Evolutionary conservation across 2,797 vertebrate genomes (phyloP).

Genomic region (Liparis tanakae): DNA sequence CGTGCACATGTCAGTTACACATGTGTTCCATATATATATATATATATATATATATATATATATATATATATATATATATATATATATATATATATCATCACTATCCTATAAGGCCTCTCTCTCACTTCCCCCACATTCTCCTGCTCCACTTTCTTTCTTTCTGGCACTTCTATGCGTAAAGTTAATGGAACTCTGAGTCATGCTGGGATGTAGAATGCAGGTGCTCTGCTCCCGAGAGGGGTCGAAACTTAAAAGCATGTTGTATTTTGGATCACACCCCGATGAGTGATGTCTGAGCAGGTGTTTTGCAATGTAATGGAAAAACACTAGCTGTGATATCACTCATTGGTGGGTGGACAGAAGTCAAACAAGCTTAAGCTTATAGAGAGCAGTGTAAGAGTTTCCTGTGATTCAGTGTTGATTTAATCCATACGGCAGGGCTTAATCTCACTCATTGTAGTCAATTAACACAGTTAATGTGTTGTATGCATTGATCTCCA

Average conservation of each 20-base stretch:
- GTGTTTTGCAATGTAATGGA: constrained; percentile 29
- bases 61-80: background rate
- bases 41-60: background rate
- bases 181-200: constrained; percentile 20
- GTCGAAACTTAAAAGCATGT: constrained; percentile 15
- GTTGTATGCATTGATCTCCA: constrained; percentile 65
- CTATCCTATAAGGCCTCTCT: background rate
- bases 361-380: constrained; percentile 12
- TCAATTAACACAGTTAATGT: constrained; percentile 69
- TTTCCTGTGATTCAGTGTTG: constrained; percentile 44
- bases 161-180: constrained; percentile 22
- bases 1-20: background rate
- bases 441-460: constrained; percentile 47
- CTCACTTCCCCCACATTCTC: background rate
- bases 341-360: constrained; percentile 22
- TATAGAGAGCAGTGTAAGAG: constrained; percentile 5
- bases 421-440: constrained; percentile 53
- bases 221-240: constrained; percentile 18
- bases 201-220: background rate
- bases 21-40: too few relatives aligned
- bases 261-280: constrained; percentile 29
- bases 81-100: background rate
- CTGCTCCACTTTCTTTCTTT: background rate
- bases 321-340: constrained; percentile 37
- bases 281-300: constrained; percentile 31